These are phyloP conservation scores for Alaudala cheleensis DNA, from an alignment of 2,113 vertebrate genomes.

Conservation along the genomic window DNA sequence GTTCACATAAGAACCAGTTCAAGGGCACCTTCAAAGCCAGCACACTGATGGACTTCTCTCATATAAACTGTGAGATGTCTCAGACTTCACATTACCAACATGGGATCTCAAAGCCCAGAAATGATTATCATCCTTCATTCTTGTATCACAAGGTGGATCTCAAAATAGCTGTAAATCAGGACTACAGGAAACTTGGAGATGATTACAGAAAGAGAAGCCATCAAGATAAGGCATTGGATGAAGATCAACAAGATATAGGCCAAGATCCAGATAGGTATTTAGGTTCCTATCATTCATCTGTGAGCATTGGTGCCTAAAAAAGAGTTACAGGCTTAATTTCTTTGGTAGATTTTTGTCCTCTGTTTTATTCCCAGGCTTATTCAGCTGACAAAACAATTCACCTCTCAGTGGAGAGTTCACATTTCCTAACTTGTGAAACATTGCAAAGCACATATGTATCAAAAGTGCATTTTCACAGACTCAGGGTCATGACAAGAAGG, in stretches of 20 bases:
- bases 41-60: neutral
- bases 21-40: slow-evolving; percentile 40
- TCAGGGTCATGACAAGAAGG: neutral
- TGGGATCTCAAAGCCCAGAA: neutral
- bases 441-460: neutral
- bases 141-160: neutral
- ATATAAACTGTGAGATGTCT: neutral
- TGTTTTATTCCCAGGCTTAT: neutral
- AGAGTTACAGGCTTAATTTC: neutral
- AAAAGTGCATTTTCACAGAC: neutral
- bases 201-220: neutral
- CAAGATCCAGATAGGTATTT: neutral
- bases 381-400: neutral
- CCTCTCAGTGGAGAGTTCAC: neutral
- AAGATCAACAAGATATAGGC: neutral
- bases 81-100: neutral
- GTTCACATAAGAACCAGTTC: slow-evolving; percentile 3
- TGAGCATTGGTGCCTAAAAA: neutral
- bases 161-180: neutral
- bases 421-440: neutral
- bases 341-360: neutral
- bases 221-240: neutral
- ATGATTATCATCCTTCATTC: neutral
- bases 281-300: neutral
- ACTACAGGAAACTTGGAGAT: neutral